Evolutionary conservation across 30 jellyfish, hydroid and myxozoan genomes (phyloP), one percentile per base, ranked within the genome.

Genomic region (Hydractinia echinata): DNA sequence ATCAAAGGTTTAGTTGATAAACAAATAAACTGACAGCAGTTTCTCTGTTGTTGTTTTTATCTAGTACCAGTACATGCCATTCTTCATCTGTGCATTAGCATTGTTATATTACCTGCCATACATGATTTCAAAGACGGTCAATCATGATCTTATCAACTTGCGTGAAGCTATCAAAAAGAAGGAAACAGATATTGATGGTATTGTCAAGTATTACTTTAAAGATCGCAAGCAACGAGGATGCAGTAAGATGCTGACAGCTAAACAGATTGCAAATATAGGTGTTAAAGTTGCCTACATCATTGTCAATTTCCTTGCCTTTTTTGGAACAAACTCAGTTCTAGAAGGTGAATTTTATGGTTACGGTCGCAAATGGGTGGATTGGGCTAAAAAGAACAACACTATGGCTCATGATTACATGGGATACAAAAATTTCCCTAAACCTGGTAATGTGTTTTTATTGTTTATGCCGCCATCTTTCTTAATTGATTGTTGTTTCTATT

Each of bases 331-430:
- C 48, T 20, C 53, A n/a, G 66, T 80, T 5, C 82, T 80, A 64
- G 61, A 80, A 10, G 83, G 87, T 20, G 71, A 61, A 51, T 80
- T 15, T 50, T 49, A 19, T 80, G 66, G 48, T 14, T 80, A 80
- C 82, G 87, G 87, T 80, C 15, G 69, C 68, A 80, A 80, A 51
- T 80, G 87, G 87, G 5, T 80, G 48, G 44, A 62, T 10, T 80
- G 87, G 87, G n/a, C 83, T 15, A 15, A 30, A 61, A 83, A 30
- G 16, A 67, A 58, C 14, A 80, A 80, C 48, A 10, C 87, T 19
- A 8, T 80, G 30, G 69, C 56, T 8, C 66, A 60, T 51, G 85
- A 80, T 61, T 80, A 80, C 55, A 80, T 80, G 87, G 87, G 87
- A 61, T 11, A 20, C 51, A 66, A 84, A 19, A 84, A 80, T 55